Base-by-base conservation (phyloP, 1,140 invertebrate species). In the Drosophila paulistorum region DNA sequence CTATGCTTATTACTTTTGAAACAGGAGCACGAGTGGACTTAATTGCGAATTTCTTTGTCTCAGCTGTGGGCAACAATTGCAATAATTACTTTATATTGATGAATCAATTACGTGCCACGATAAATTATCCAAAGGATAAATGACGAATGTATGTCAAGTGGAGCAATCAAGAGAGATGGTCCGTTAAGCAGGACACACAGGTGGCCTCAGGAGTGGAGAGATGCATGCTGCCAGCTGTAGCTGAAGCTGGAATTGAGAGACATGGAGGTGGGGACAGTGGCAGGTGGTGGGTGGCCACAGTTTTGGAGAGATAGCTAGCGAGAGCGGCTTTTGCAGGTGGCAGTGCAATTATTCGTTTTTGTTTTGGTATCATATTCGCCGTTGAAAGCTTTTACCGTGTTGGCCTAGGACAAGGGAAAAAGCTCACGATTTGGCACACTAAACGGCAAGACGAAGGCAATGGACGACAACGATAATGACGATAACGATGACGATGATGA, bases 291-390 rank as follows among this genome's bases (percentile, higher is more conserved):
- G 37, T 33, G 62, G 45, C 6, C 30, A 30, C 30, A 30, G 6
- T 30, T 30, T 30, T 30, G 30, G 30, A 30, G 23, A 37, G 26
- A 26, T 9, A 26, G 23, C 48, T 30, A 61, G 63, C 23, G 41
- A 39, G 58, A 65, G 51, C 55, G 20, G 23, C 37, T 11, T 75
- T 75, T 66, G 5, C 68, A 78, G 71, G 82, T 77, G 76, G 69
- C 70, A 64, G n/a, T 89, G 84, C 84, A 84, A 89, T 87, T 87
- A 89, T 87, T 67, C 39, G 84, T 89, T 87, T 75, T 87, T 87
- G 84, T 87, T 87, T 87, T 87, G 84, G 65, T 84, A 78, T 35
- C 80, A 41, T 58, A 75, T 87, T 87, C 84, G 84, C 54, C 78
- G 76, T 65, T 57, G 33, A 82, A 83, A 89, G 84, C 83, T 87